Evolutionary conservation across 2,797 vertebrate genomes (phyloP), one percentile per base, ranked within the genome.

Genomic region (Coendou prehensilis): DNA sequence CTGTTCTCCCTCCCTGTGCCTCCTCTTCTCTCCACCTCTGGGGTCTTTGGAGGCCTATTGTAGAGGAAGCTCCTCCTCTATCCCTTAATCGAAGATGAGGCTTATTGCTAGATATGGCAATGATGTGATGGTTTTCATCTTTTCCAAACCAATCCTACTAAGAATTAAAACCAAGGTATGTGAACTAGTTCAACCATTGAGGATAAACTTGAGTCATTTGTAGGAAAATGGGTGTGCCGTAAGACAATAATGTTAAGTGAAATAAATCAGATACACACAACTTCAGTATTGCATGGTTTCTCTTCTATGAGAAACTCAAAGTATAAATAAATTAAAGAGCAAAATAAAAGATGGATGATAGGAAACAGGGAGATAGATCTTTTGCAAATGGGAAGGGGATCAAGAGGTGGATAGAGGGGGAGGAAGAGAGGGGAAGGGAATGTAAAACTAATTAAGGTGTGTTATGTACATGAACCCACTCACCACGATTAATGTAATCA

Each of bases 1-100:
- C 0, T 23, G 0, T 18, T 9, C 64, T 15, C 20, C 20, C 5
- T 41, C 57, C 26, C 18, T 0, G 1, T 15, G 20, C 67, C 33
- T 14, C 52, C 2, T 23, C 15, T 41, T 22, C 4, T 22, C 52
- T 17, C 28, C 0, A 0, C 54, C 9, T 26, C 67, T 45, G 15
- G 37, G 64, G 30, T 22, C n/a, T 71, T 13, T 50, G 28, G 14
- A 9, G 7, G 7, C 47, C 15, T 33, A 0, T 17, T 17, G 6
- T 28, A 50, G 23, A 69, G 59, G 59, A 79, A 54, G 63, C 47
- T 73, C 71, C 28, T 76, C 50, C 63, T 41, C 26, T 20, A 1
- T 23, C 64, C 45, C 64, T 5, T 33, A 20, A 14, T 9, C 52
- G n/a, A 30, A 10, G 20, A n/a, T 18, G 6, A 1, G 3, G 8